Base-by-base conservation (phyloP, 2,113 vertebrate genomes). In the Poecile atricapillus region DNA sequence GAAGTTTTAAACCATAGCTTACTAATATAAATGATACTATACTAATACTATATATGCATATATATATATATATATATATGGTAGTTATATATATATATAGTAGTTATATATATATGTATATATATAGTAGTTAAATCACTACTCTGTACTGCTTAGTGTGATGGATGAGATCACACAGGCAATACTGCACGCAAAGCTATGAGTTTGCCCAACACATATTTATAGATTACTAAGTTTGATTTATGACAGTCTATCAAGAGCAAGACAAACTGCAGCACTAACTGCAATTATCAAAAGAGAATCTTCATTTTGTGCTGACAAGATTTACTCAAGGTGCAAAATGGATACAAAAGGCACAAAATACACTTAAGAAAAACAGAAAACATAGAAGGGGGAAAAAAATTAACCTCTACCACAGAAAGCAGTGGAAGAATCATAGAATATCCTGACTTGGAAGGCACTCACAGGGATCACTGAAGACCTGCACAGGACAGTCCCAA, bases 141-240 rank as follows among this genome's bases (percentile, higher is more conserved):
- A 12, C 33, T 73, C 49, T 76, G 4, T 58, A 69, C 20, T 64
- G 23, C 78, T 89, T 69, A 83, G 63, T 69, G 58, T 27, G 3
- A 52, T 55, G 58, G 84, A 85, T 95, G 94, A 85, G 78, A 89
- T 95, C 89, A 90, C 75, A 65, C 27, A 82, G 68, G 63, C 77
- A 89, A 59, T 87, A 56, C 58, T 62, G 62, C 69, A 85, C 83
- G 65, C 78, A 91, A 55, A 84, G 28, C 46, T 1, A 1, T 56
- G 70, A 10, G 2, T 58, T 82, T 83, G 69, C 62, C 47, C 70
- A 85, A 49, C 68, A 73, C 53, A 83, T 87, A 79, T n/a, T 81
- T 88, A 80, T 25, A 71, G 80, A 93, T 89, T 92, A 43, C 31
- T 37, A 43, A 63, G n/a, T 84, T 73, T 94, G 87, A 96, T 95